A percentile compares a stretch with the other conserved stretches of the same genome.
These are phyloP conservation scores for Cylindroiulus punctatus DNA, from an alignment of 2,888 invertebrate species.

Conservation along the genomic window DNA sequence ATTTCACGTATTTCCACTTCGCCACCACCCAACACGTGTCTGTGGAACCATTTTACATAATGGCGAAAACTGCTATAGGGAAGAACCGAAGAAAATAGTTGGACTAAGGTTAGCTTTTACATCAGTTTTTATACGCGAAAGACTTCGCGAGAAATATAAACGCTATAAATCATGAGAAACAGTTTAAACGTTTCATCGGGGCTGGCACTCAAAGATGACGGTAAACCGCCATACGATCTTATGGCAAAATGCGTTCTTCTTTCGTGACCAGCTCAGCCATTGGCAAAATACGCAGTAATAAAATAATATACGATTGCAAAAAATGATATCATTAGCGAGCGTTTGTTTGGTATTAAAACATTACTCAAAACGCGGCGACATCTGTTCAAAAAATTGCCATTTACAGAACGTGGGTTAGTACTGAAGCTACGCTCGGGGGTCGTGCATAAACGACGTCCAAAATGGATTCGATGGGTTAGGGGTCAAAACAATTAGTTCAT, in stretches of 20 bases:
- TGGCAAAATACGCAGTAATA: too few species aligned
- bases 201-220: not conserved
- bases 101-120: too few species aligned
- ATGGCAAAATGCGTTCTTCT: too few species aligned
- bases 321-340: not conserved
- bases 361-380: not conserved
- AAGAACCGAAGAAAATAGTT: too few species aligned
- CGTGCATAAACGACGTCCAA: too few species aligned
- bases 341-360: not conserved
- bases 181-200: not conserved
- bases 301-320: not conserved
- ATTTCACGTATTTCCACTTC: not conserved
- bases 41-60: not conserved
- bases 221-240: too few species aligned
- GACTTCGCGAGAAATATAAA: not conserved
- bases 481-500: too few species aligned
- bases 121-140: not conserved
- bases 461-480: too few species aligned
- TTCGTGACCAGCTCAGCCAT: too few species aligned
- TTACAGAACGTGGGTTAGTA: too few species aligned
- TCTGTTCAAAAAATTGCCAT: not conserved
- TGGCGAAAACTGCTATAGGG: too few species aligned
- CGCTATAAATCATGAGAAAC: not conserved
- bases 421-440: too few species aligned
- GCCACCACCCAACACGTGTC: not conserved